Evolutionary conservation across 30 jellyfish, hydroid and myxozoan genomes (phyloP).

Genomic region (Aurelia coerulea): DNA sequence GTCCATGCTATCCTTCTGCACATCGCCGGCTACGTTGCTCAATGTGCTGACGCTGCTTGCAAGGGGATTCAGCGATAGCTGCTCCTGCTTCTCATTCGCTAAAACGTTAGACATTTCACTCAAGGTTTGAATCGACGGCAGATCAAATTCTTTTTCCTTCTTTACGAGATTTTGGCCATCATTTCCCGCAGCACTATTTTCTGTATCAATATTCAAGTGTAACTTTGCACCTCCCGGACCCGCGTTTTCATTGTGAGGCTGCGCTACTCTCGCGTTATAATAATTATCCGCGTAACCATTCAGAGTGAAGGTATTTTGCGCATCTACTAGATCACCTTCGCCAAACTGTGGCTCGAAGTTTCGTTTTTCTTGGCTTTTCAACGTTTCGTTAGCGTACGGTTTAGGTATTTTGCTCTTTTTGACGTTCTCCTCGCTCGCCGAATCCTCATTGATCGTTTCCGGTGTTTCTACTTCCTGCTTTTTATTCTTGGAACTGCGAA

Average conservation of each 20-base stretch:
- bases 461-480: slow-evolving; percentile 17
- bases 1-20: slow-evolving; percentile 59
- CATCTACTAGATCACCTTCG: slow-evolving; percentile 33
- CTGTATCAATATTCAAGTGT: slow-evolving; percentile 53
- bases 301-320: neutral
- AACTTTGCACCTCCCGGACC: slow-evolving; percentile 20
- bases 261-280: slow-evolving; percentile 24
- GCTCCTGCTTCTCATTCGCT: slow-evolving; percentile 51
- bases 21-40: slow-evolving; percentile 41
- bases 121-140: slow-evolving; percentile 7
- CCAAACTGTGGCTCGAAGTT: slow-evolving; percentile 60
- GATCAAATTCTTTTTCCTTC: slow-evolving; percentile 10
- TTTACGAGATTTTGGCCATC: neutral
- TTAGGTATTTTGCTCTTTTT: slow-evolving; percentile 32
- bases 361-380: slow-evolving; percentile 46
- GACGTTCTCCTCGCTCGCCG: neutral
- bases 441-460: slow-evolving; percentile 7
- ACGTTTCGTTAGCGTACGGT: slow-evolving; percentile 7
- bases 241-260: slow-evolving; percentile 12
- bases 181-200: neutral
- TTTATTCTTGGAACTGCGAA: slow-evolving; percentile 36
- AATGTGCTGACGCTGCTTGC: slow-evolving; percentile 64
- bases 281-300: slow-evolving; percentile 21
- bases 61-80: slow-evolving; percentile 48
- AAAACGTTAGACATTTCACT: slow-evolving; percentile 3